Base-by-base conservation (phyloP, 1,140 invertebrate species). In the Xylocopa sonorina region DNA sequence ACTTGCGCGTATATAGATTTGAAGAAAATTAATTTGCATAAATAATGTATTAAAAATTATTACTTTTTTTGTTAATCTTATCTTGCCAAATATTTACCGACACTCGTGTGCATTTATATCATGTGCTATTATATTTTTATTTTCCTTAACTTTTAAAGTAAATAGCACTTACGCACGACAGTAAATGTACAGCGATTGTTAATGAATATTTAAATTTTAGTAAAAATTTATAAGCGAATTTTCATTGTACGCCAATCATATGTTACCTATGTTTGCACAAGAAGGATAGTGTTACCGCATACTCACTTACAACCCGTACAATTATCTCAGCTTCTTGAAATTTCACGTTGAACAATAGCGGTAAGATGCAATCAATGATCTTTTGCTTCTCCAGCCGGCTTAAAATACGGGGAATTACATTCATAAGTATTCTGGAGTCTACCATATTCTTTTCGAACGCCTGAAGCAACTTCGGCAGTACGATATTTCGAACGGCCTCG, bases 291-390 rank as follows among this genome's bases (percentile, higher is more conserved):
- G 43, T 21, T 27, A 51, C 18, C 7, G 43, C 51, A 80, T 87
- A 97, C 97, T 97, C 95, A 97, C 97, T 95, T 92, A 97, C 96
- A 92, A 97, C 96, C 89, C 96, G 95, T 80, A 95, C 93, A 57
- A 96, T 94, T 63, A 97, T 95, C 86, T 97, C 96, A 0, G 98
- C 96, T 90, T 99, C 98, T 66, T 96, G 96, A 38, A 98, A 94
- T 58, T 96, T 95, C 69, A 98, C 97, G 81, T 97, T 96, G 80
- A 96, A 96, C n/a, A 99, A 93, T 72, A 99, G 94, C 1, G 98
- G 98, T 81, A 99, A 94, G 0, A 99, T 97, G 82, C 98, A 97
- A 84, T 99, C 98, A 80, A 98, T 95, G 62, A 99, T 97, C 89
- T 97, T 96, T 62, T 95, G 95, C 83, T 97, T 96, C 81, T 99